Base-by-base conservation (phyloP, 2,113 vertebrate genomes). In the Orientallactaga bullata region DNA sequence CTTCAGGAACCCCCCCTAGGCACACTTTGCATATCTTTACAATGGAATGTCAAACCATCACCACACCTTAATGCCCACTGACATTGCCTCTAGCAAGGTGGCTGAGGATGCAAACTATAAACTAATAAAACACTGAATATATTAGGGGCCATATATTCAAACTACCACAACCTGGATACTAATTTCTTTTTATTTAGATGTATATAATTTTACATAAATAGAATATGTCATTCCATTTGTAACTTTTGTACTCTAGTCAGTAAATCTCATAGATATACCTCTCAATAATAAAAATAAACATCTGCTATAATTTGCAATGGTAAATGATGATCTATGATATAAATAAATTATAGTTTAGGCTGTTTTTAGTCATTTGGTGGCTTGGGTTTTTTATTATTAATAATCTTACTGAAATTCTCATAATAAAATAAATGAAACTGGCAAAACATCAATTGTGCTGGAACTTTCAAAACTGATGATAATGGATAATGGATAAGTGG, bases 281-380 rank as follows among this genome's bases (percentile, higher is more conserved):
- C 28, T 74, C 58, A 47, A n/a, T 74, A 82, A 21, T 68, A 15
- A 21, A 37, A 35, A 58, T 68, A 15, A 21, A 37, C n/a, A 58
- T 68, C 7, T 58, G 12, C 74, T 79, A 88, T 42, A 20, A 39
- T 93, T 73, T 93, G 35, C 81, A 89, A 69, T 71, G 51, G 69
- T 77, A 3, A 71, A 69, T 71, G 51, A 69, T 77, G 3, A 71
- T 77, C 12, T 39, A 35, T 63, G 69, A 37, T 13, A 71, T 51
- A 89, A 89, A 63, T 84, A 28, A 93, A 61, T 71, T 35, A 30
- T 68, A 35, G 65, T 72, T 80, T 87, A 87, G 66, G 58, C 24
- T 65, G 15, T 55, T 80, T 55, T 65, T 21, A 80, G 24, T 24
- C 11, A 21, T 30, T 39, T 69, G 42, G 61, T 18, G 1, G 5